Evolutionary conservation across 2,888 invertebrate species (phyloP), one percentile per base, ranked within the genome.

Genomic region (Escarpia spicata): DNA sequence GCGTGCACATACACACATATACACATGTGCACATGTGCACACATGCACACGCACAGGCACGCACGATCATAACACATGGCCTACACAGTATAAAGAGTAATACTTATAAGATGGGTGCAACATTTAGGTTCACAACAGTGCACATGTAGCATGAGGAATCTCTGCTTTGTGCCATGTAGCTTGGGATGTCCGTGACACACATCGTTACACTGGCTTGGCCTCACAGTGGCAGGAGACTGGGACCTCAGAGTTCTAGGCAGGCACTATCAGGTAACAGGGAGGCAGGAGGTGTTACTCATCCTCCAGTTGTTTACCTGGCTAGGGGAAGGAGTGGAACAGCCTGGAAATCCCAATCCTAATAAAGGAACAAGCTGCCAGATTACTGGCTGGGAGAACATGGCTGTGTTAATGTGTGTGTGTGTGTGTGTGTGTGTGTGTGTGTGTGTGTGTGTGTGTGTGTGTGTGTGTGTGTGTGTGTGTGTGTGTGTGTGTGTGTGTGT

Each of bases 311-410:
- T 75, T 75, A 75, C 75, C 75, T 75, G 75, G 75, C 19, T 26
- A 26, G 75, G 75, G 26, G n/a, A n/a, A 75, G 75, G n/a, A 26
- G 26, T 6, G 75, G n/a, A 52, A 52, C 52, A 52, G 52, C 52
- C 26, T 75, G 75, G 75, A 75, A 75, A 75, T 75, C 75, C 75
- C 75, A 75, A 75, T 75, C 75, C 75, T 75, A 75, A 75, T 75
- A 75, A 75, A 75, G 75, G 75, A 75, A 26, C 75, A 26, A n/a
- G 75, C 75, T 26, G 75, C 75, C 75, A 75, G 75, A n/a, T n/a
- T 75, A n/a, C 75, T 75, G 75, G 75, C n/a, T 75, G 75, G 26
- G 19, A 26, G 75, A 6, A 26, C 26, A n/a, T 75, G 75, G 75
- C 19, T 75, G 75, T 75, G 75, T 75, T 19, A 75, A 19, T 75